Evolutionary conservation across 2,113 vertebrate species (phyloP), one percentile per base, ranked within the genome.

Genomic region (Zosterops lateralis): DNA sequence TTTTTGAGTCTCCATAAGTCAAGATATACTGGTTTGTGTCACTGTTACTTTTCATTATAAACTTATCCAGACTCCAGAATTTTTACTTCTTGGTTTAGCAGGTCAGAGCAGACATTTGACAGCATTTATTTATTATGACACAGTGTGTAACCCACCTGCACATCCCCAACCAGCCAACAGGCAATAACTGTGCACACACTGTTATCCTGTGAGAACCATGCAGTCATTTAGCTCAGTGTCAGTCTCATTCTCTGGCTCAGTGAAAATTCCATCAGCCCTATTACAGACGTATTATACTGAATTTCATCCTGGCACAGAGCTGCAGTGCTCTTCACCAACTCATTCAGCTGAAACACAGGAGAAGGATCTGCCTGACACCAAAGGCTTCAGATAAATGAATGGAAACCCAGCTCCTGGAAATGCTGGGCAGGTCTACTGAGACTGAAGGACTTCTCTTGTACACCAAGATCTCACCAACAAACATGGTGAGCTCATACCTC

Each of bases 131-230:
- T 85, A 38, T 38, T 47, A 51, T 9, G 11, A 36, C 11, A 57
- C 29, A 47, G 15, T 12, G 21, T 24, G 7, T 16, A 74, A 38
- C 10, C 16, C 14, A 26, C 11, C 28, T 60, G 58, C 31, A 40
- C 50, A 68, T 31, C 26, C 48, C 56, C 29, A 70, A 4, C 11
- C 45, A 56, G 13, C 15, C 65, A 72, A 40, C 9, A 67, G 17
- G 21, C 21, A 64, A 73, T 57, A 53, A 2, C 15, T 12, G 1
- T 1, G 25, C 4, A 11, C 40, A 32, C 40, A 6, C 5, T 16
- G 9, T 21, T 1, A 3, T 0, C 4, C 7, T 38, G 40, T 14
- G 50, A 73, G 83, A 86, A 42, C 20, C 25, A 31, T 0, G 5
- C 13, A 76, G n/a, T 17, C n/a, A 14, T 17, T n/a, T 12, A 58